These are phyloP conservation scores for Casuarius casuarius DNA, from an alignment of 2,113 vertebrate genomes.

Conservation along the genomic window DNA sequence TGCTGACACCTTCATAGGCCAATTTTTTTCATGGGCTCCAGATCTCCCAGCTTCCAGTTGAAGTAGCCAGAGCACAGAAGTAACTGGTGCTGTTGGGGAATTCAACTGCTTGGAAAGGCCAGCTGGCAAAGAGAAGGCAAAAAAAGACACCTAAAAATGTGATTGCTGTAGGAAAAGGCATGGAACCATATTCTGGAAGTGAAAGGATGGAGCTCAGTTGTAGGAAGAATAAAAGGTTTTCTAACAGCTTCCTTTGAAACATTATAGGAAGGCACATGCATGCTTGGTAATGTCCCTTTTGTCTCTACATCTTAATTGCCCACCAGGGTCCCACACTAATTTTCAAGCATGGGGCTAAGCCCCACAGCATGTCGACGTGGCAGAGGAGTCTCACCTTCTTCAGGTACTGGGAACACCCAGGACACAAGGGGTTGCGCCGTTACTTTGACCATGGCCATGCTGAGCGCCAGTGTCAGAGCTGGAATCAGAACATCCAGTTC, in stretches of 20 bases:
- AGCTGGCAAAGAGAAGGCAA: not conserved
- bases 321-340: not conserved
- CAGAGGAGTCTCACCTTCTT: not conserved
- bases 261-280: fast-evolving
- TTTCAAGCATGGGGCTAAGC: not conserved
- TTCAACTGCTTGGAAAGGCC: not conserved
- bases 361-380: not conserved
- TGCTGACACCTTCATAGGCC: not conserved
- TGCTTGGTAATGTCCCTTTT: not conserved
- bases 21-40: not conserved
- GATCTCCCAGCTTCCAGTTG: not conserved
- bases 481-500: fast-evolving
- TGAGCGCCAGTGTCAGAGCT: not conserved
- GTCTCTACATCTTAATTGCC: not conserved
- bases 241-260: not conserved
- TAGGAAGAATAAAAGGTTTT: not conserved
- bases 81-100: not conserved
- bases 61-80: not conserved
- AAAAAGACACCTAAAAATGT: not conserved
- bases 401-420: not conserved
- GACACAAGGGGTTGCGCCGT: fast-evolving
- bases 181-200: not conserved
- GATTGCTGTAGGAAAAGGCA: not conserved
- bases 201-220: not conserved
- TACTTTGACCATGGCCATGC: fast-evolving